Evolutionary conservation across 1,140 invertebrate species (phyloP), one percentile per base, ranked within the genome.

Genomic region (Monochamus saltuarius): DNA sequence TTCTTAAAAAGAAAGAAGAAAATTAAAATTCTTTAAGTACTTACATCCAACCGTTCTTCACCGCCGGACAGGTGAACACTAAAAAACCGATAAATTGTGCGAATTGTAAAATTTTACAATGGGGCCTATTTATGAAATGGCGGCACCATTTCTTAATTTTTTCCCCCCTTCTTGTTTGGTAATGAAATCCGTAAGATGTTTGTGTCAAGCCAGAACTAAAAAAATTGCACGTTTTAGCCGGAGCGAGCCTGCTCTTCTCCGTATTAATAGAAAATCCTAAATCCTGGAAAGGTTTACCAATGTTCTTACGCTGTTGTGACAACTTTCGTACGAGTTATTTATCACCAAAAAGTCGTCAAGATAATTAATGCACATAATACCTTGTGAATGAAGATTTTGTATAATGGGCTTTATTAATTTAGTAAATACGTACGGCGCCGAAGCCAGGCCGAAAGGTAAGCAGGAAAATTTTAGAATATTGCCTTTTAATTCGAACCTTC

Each of bases 1-100:
- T n/a, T n/a, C n/a, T n/a, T n/a, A n/a, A n/a, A n/a, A n/a, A n/a
- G n/a, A n/a, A n/a, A n/a, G n/a, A n/a, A n/a, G n/a, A n/a, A n/a
- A n/a, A n/a, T 69, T 65, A 36, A 69, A 53, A 9, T 16, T 11
- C 53, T 69, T 69, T 6, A 49, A 65, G 19, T 69, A 50, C n/a
- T n/a, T n/a, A n/a, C 17, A 66, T 11, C 54, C 56, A 68, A n/a
- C 52, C 46, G 49, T 68, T 68, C 40, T 37, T 0, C 14, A 61
- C 29, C 7, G 62, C 64, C 8, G 59, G 50, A 47, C 62, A 65
- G n/a, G 37, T 22, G 37, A 61, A 54, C 8, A 47, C 36, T 7
- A 68, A 9, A n/a, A n/a, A n/a, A n/a, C n/a, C n/a, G n/a, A n/a
- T n/a, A n/a, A n/a, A n/a, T n/a, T n/a, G n/a, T n/a, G 62, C 56